phyloP scores from a whole-genome alignment of 2,888 invertebrate species.

The Plebejus argus region DNA sequence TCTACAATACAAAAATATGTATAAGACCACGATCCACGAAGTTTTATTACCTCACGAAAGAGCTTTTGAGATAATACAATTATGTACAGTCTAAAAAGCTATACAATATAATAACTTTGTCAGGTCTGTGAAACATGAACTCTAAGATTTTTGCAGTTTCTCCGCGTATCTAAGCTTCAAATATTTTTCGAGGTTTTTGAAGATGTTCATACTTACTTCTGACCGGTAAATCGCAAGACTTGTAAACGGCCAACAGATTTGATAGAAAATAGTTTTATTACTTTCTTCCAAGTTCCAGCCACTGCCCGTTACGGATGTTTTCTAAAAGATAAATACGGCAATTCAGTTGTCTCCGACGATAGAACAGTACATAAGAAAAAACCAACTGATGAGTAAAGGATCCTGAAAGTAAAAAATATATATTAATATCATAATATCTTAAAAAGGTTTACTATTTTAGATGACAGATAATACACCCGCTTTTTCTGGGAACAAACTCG shows the following conservation, averaged over 20 bases:
- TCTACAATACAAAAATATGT: background rate
- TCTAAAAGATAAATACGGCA: too few relatives aligned
- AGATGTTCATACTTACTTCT: background rate
- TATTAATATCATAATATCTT: too few relatives aligned
- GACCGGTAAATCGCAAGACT: too few relatives aligned
- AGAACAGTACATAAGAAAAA: background rate
- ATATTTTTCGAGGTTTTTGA: background rate
- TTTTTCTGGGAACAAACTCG: constrained; percentile 58
- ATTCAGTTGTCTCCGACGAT: too few relatives aligned
- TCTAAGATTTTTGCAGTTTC: background rate
- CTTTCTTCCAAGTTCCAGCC: too few relatives aligned
- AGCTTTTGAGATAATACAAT: background rate
- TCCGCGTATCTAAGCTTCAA: background rate
- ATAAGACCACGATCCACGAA: background rate
- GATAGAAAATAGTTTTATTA: too few relatives aligned
- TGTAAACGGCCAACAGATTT: too few relatives aligned
- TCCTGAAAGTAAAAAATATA: background rate
- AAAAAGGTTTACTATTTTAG: constrained; percentile 39
- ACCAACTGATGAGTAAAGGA: background rate
- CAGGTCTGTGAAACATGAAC: background rate
- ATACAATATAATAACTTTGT: too few relatives aligned
- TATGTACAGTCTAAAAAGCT: background rate
- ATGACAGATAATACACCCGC: constrained; percentile 18
- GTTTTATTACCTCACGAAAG: background rate
- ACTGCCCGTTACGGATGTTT: too few relatives aligned